A percentile compares a stretch with the other conserved stretches of the same genome.
These are phyloP conservation scores for Microtus montanus DNA, from an alignment of 2,113 vertebrate genomes.

Conservation along the genomic window DNA sequence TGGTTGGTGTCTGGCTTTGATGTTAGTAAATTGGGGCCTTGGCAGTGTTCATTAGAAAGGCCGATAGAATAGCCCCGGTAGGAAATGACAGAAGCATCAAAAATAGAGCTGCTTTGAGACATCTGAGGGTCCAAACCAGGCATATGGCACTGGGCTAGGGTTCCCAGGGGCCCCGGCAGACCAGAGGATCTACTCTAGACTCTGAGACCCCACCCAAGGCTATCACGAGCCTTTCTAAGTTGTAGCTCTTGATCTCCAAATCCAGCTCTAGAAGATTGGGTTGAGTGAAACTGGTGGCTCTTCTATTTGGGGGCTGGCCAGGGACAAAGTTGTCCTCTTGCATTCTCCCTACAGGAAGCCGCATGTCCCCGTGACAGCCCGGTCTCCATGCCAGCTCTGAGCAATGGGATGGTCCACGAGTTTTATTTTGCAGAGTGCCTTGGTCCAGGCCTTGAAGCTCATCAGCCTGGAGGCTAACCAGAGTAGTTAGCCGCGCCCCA, in stretches of 20 bases:
- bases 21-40: not conserved
- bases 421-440: not conserved
- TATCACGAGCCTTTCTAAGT: not conserved
- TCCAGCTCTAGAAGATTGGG: not conserved
- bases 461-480: not conserved
- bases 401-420: not conserved
- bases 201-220: not conserved
- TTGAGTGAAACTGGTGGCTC: not conserved
- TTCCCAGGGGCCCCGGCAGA: not conserved
- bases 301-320: not conserved
- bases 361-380: not conserved
- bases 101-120: not conserved
- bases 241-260: not conserved
- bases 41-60: not conserved
- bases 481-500: not conserved
- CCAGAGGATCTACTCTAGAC: not conserved
- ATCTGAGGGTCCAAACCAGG: not conserved
- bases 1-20: not conserved
- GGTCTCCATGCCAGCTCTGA: not conserved
- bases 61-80: no score
- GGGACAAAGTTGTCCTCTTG: not conserved
- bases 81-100: not conserved
- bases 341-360: not conserved
- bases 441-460: not conserved
- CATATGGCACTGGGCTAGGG: not conserved